Evolutionary conservation across 2,888 invertebrate genomes (phyloP).

Genomic region (Limnephilus marmoratus): DNA sequence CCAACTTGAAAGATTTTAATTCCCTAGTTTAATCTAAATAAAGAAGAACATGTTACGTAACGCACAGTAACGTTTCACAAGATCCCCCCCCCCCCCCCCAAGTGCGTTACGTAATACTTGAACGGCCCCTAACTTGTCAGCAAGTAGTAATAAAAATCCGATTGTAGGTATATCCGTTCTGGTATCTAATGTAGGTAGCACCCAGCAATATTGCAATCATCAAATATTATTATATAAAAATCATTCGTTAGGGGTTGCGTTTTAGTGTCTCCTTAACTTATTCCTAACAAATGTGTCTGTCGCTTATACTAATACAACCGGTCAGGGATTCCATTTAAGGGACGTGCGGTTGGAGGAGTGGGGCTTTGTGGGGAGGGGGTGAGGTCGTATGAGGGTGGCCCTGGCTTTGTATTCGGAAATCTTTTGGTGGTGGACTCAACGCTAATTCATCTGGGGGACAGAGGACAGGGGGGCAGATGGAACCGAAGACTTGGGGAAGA

Average conservation of each 20-base stretch:
- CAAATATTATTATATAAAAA: not conserved
- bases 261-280: conserved; percentile 37
- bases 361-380: not conserved
- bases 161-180: too few relatives aligned
- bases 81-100: too few relatives aligned
- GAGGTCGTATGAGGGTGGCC: not conserved
- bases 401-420: conserved; percentile 57
- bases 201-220: not conserved
- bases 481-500: not conserved
- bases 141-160: too few relatives aligned
- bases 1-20: too few relatives aligned
- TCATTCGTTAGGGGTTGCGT: not conserved
- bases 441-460: conserved; percentile 38
- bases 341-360: not conserved
- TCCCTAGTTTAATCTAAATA: too few relatives aligned
- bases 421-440: conserved; percentile 46
- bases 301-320: conserved; percentile 24
- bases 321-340: conserved; percentile 37
- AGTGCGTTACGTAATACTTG: too few relatives aligned
- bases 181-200: too few relatives aligned
- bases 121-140: too few relatives aligned
- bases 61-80: too few relatives aligned
- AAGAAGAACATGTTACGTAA: too few relatives aligned
- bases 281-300: conserved; percentile 2
- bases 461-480: conserved; percentile 10